A percentile compares a stretch with the other conserved stretches of the same genome.
phyloP scores from a whole-genome alignment of 1,140 invertebrate species.

The Conus ventricosus region DNA sequence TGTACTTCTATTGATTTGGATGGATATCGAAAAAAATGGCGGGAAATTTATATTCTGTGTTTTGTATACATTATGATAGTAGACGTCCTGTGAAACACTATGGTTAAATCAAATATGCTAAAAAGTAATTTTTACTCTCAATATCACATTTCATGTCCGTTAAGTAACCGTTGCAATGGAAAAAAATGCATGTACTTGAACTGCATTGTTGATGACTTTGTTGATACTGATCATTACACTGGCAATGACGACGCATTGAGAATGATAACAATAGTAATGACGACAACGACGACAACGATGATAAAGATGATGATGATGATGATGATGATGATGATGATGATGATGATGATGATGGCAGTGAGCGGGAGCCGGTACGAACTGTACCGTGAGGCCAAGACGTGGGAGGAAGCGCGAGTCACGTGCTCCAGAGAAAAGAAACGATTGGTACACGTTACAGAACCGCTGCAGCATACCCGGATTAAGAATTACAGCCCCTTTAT shows the following conservation, averaged over 20 bases:
- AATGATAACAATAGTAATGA: neutral
- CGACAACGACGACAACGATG: neutral
- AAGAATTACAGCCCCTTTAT: constrained; percentile 11
- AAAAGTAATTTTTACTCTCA: too few relatives aligned
- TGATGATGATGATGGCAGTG: neutral
- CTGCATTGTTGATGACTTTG: too few relatives aligned
- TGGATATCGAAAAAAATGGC: too few relatives aligned
- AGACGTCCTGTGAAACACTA: too few relatives aligned
- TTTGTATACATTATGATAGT: too few relatives aligned
- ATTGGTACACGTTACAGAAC: neutral
- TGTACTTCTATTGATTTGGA: neutral
- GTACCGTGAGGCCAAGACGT: neutral
- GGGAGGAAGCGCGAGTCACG: constrained; percentile 11
- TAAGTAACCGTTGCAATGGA: too few relatives aligned
- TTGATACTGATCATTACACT: neutral
- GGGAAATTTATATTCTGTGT: too few relatives aligned
- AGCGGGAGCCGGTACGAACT: neutral
- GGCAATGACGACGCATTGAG: neutral
- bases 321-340: neutral
- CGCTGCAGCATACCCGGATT: neutral
- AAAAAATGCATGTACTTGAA: too few relatives aligned
- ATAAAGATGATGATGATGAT: neutral
- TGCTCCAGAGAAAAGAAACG: neutral
- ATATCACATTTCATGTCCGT: neutral
- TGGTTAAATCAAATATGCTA: too few relatives aligned